These are phyloP conservation scores for Micoletzkya japonica DNA, from an alignment of 2,888 invertebrate species.

Conservation along the genomic window DNA sequence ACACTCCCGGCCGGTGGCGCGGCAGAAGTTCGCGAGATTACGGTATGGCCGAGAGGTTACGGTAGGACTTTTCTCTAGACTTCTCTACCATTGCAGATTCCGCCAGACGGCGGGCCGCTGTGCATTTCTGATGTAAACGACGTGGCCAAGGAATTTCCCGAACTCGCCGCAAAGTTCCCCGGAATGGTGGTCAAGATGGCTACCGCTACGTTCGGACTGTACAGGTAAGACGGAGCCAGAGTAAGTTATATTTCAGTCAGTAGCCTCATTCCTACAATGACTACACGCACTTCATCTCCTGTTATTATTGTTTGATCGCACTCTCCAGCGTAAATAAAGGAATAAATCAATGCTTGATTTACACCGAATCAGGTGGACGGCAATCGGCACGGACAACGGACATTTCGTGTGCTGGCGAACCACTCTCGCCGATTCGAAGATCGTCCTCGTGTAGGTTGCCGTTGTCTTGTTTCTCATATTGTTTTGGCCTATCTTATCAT, in stretches of 20 bases:
- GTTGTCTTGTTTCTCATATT: neutral
- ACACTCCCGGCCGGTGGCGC: neutral
- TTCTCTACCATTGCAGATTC: slow-evolving; percentile 7
- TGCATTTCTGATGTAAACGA: neutral
- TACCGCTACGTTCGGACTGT: slow-evolving; percentile 4
- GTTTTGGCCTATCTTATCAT: no score
- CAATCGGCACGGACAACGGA: slow-evolving; percentile 9
- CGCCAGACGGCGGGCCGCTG: neutral
- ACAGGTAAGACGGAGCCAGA: neutral
- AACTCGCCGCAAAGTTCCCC: neutral
- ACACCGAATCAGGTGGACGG: slow-evolving; percentile 7
- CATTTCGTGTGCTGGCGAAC: slow-evolving; percentile 18
- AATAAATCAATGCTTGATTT: neutral
- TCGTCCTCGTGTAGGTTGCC: slow-evolving; percentile 4
- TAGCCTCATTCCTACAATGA: neutral
- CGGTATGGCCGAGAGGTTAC: neutral
- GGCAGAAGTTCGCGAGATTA: neutral
- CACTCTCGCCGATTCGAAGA: neutral
- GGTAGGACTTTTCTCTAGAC: no score
- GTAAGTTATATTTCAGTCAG: neutral
- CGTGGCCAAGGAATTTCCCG: neutral
- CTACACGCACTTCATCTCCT: neutral
- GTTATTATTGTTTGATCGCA: neutral
- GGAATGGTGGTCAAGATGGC: slow-evolving; percentile 15
- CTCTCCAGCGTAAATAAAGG: neutral